Evolutionary conservation across 2,797 vertebrate genomes (phyloP), one percentile per base, ranked within the genome.

Genomic region (Urophycis tenuis): DNA sequence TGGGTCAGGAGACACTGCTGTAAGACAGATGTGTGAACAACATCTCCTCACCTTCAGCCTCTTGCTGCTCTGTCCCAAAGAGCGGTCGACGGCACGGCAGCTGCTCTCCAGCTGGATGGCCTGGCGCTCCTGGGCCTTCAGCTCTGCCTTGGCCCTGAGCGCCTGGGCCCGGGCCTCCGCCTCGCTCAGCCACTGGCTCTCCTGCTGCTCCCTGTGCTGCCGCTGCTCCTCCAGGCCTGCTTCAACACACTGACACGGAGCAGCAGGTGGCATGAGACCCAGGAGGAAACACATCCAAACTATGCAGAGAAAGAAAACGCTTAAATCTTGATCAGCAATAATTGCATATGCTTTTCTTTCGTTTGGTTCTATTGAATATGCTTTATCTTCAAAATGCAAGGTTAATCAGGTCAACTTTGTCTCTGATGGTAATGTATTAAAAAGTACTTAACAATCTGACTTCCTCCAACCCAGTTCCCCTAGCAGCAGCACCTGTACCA

Each of bases 51-150:
- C 97, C 95, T 97, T 95, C 75, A 98, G 82, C 82, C 95, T 92
- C 82, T 93, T 98, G 88, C 93, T 91, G 74, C 94, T 95, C 86
- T 98, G 97, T 75, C 95, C 95, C 31, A 99, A 89, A 2, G 97
- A 97, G 49, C 97, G 89, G 76, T 98, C 97, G 79, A 99, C 94
- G 0, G 97, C 97, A 84, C 95, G 93, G 87, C 95, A 95, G 81
- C 97, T 96, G 33, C 95, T 98, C 87, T 99, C 97, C 85, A 98
- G 82, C 81, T 98, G 93, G 41, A 95, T 88, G 1, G 94, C 96
- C 81, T 98, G 97, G 83, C 97, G 96, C 77, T 95, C 94, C 83
- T 99, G 96, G 67, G 94, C 78, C 83, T 98, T 96, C 19, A 99
- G 92, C 79, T 99, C 96, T 0, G 94, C 92, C 74, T 92, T 95